Evolutionary conservation across 2,888 invertebrate species (phyloP), one percentile per base, ranked within the genome.

Genomic region (Amiota communis): DNA sequence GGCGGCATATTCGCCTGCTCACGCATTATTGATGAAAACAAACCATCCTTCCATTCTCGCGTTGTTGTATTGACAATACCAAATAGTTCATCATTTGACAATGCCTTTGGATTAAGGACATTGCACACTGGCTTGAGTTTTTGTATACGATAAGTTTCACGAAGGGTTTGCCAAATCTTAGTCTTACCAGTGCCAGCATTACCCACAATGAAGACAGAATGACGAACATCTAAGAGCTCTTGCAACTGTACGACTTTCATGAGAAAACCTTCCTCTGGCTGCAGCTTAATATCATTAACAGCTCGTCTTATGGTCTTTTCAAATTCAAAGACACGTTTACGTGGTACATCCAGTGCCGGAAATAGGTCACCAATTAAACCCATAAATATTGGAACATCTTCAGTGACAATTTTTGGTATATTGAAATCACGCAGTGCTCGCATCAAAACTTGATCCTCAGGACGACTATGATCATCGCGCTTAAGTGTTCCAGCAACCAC

Each of bases 361-460:
- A 98, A 98, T 79, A 98, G 90, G 89, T 98, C 98, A 0, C 97
- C 96, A 78, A 98, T 97, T 49, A 98, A 92, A 20, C 97, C 98
- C 96, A 98, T 96, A 89, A 98, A 98, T 51, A 98, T 95, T 0
- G 97, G 94, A 74, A 94, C 93, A 87, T 98, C 98, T 83, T 98
- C 97, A 0, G 97, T 96, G 13, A 98, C 94, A 79, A 98, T 97
- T 91, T 98, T 98, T 0, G 98, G 97, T 76, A 97, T 94, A 88
- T 98, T 98, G 89, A 98, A 98, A 91, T 98, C 98, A 89, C 98
- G 92, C 82, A 98, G 89, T 0, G 98, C 98, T 89, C 98, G 92
- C 98, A 98, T 98, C 75, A 98, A 89, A 59, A 97, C 97, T 92
- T 98, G 97, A 90, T 98, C 97, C 91, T 98, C 98, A 0, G 97